Evolutionary conservation across 2,797 vertebrate genomes (phyloP).

Genomic region (Sebastes nivosus): DNA sequence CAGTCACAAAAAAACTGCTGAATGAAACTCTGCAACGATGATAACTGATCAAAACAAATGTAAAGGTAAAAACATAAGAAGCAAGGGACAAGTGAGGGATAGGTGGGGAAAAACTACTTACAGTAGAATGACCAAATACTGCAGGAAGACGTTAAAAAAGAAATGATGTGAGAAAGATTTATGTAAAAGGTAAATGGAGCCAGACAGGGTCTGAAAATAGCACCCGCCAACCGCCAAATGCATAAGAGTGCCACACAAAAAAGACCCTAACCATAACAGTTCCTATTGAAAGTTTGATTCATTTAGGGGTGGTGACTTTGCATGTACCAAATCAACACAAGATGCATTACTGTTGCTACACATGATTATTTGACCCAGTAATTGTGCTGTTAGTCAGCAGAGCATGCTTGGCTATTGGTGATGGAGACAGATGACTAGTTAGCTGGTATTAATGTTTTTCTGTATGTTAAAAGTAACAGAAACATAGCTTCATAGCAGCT

Average conservation of each 20-base stretch:
- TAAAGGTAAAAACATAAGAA: neutral
- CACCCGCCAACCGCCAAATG: no score
- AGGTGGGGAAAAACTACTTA: neutral
- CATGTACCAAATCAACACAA: neutral
- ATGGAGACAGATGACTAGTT: neutral
- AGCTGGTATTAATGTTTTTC: neutral
- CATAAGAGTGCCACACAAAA: neutral
- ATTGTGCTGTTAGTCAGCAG: neutral
- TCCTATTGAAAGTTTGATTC: neutral
- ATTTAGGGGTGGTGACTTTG: neutral
- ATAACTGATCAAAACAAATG: neutral
- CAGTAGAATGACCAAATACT: neutral
- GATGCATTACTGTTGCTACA: neutral
- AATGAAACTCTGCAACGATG: neutral
- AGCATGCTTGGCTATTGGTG: neutral
- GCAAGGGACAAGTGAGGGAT: neutral
- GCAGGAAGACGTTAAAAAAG: neutral
- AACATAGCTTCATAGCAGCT: neutral
- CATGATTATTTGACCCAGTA: neutral
- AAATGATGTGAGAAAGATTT: neutral
- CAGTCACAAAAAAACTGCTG: neutral
- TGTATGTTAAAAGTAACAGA: neutral
- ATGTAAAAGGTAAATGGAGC: neutral
- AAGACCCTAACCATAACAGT: neutral
- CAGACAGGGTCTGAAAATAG: neutral